Conservation (phyloP, 2,113 vertebrate genomes). For the Vanacampus margaritifer region DNA sequence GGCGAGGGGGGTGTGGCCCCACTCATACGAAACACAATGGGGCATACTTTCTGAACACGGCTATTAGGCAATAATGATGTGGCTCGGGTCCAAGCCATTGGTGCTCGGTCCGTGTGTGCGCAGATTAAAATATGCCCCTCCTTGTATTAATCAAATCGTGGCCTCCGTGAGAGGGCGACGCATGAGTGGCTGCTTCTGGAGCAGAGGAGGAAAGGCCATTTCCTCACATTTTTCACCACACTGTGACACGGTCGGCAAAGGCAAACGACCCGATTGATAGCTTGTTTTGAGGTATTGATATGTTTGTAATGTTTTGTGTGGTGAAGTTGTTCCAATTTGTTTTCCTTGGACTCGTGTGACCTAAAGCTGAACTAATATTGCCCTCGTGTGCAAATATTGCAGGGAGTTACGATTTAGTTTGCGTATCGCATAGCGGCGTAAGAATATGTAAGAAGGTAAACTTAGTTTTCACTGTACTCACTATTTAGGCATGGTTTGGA, state of each 20-base stretch:
- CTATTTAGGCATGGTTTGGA: neutral
- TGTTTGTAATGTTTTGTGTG: neutral
- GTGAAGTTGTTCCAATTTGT: neutral
- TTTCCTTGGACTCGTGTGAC: neutral
- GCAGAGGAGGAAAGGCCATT: neutral
- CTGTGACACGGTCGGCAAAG: neutral
- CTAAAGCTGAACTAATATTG: neutral
- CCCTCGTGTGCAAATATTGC: neutral
- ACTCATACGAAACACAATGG: constrained; percentile 72
- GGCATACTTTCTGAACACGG: constrained; percentile 72
- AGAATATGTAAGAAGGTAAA: neutral
- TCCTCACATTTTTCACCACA: constrained; percentile 17
- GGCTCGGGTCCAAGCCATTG: constrained; percentile 67
- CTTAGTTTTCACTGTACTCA: neutral
- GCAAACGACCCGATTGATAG: neutral
- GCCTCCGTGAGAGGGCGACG: constrained; percentile 44
- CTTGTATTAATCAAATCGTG: constrained; percentile 66
- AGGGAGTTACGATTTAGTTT: too few species aligned
- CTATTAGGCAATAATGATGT: constrained; percentile 76
- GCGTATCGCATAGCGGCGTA: too few species aligned
- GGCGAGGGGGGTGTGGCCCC: constrained; percentile 71
- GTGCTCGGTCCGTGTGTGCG: constrained; percentile 49
- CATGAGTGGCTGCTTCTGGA: constrained; percentile 31
- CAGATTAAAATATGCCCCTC: constrained; percentile 67
- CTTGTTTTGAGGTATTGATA: constrained; percentile 1